Conservation (phyloP, 2,113 vertebrate species). For the Datnioides undecimradiatus region DNA sequence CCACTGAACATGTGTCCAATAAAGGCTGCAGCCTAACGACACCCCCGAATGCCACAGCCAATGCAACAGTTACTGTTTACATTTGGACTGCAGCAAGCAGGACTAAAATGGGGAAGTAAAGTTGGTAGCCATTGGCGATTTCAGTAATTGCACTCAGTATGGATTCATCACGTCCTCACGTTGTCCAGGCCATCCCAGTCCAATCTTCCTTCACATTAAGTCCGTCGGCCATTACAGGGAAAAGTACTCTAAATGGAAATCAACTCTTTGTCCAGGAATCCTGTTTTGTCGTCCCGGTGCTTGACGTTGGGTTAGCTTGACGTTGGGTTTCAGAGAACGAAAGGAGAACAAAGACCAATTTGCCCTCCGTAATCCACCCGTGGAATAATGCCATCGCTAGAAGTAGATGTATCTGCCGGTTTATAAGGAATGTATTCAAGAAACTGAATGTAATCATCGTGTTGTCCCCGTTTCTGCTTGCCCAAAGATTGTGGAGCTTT, state of each 20-base stretch:
- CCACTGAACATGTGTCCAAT: conserved; percentile 51
- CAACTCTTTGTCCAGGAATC: neutral
- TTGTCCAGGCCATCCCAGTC: conserved; percentile 1
- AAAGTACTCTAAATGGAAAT: neutral
- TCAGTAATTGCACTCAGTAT: neutral
- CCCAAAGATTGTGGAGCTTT: conserved; percentile 69
- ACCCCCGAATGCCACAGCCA: conserved; percentile 47
- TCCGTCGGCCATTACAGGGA: neutral
- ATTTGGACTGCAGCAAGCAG: conserved; percentile 61
- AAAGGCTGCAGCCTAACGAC: conserved; percentile 25
- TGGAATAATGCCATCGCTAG: neutral
- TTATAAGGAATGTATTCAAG: conserved; percentile 73
- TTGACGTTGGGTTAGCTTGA: neutral
- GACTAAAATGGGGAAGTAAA: conserved; percentile 41
- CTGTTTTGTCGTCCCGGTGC: neutral
- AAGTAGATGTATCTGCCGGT: conserved; percentile 28
- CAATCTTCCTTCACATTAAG: neutral
- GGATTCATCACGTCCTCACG: neutral
- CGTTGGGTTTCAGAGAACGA: neutral
- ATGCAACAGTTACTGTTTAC: conserved; percentile 74
- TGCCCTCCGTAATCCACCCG: neutral
- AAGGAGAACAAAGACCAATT: neutral
- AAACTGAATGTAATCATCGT: conserved; percentile 76
- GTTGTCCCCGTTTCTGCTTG: conserved; percentile 54
- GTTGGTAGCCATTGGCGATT: conserved; percentile 14